These are phyloP conservation scores for Meda fulgida DNA, from an alignment of 2,797 vertebrate species.

Conservation along the genomic window DNA sequence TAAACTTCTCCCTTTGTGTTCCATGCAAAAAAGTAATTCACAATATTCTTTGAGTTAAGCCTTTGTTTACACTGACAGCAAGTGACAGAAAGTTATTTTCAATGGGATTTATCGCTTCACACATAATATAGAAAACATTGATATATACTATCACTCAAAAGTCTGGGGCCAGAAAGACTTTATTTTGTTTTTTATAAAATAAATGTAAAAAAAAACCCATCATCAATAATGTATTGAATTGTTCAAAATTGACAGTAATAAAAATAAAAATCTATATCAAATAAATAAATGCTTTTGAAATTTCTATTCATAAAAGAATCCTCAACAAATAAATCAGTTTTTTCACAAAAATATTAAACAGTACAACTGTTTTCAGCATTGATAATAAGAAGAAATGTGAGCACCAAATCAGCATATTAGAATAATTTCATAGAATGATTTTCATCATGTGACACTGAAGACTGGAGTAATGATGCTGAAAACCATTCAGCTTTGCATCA, in stretches of 20 bases:
- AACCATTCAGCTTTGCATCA: background rate
- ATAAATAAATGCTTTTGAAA: background rate
- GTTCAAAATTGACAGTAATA: background rate
- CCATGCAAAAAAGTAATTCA: background rate
- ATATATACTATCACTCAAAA: background rate
- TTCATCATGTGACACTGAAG: background rate
- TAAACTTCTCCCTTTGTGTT: constrained; percentile 1
- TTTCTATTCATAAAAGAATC: background rate
- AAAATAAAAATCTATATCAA: background rate
- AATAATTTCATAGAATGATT: background rate
- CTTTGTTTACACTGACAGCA: background rate
- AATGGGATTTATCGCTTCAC: background rate
- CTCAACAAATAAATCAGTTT: background rate
- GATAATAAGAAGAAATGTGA: background rate
- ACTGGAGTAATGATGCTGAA: background rate
- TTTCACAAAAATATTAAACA: background rate
- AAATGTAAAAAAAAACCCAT: background rate
- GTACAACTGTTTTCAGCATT: background rate
- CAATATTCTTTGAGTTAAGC: background rate
- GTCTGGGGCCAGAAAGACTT: background rate
- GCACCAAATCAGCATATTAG: background rate
- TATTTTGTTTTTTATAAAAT: background rate
- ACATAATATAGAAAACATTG: background rate
- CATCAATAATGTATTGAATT: background rate
- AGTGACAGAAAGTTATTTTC: background rate